Conservation (phyloP, 1,140 invertebrate genomes). For the Heliconius hermathena region DNA sequence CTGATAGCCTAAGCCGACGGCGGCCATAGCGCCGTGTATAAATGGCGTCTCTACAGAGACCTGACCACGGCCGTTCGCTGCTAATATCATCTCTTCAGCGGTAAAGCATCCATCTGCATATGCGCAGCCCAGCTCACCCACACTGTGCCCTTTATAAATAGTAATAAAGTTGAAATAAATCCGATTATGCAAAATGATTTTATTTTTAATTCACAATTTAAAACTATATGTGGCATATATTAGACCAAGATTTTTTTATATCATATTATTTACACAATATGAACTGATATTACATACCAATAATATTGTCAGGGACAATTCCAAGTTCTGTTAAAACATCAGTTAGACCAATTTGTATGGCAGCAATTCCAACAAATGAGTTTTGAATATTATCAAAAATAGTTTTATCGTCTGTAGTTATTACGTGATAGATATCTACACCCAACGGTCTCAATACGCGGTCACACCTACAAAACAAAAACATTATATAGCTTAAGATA, state of each 20-base stretch:
- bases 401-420: neutral
- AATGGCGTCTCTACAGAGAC: constrained; percentile 89
- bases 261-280: neutral
- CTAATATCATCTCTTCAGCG: constrained; percentile 89
- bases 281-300: constrained; percentile 72
- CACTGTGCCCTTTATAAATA: constrained; percentile 84
- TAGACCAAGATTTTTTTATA: too few relatives aligned
- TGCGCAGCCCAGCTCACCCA: constrained; percentile 90
- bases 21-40: constrained; percentile 88
- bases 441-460: neutral
- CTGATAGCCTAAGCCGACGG: constrained; percentile 83
- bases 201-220: neutral
- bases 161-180: neutral
- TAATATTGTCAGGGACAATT: constrained; percentile 87
- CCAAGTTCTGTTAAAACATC: constrained; percentile 86
- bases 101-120: constrained; percentile 93
- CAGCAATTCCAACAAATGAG: constrained; percentile 91
- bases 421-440: constrained; percentile 3
- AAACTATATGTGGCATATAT: too few relatives aligned
- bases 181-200: neutral
- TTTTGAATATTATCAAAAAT: constrained; percentile 87
- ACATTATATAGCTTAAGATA: neutral
- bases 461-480: neutral
- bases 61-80: constrained; percentile 89
- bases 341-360: constrained; percentile 90